Percentiles rank a stretch among this genome's conserved stretches.
Conservation (phyloP, 2,113 vertebrate genomes). For the Prunella fulvescens region DNA sequence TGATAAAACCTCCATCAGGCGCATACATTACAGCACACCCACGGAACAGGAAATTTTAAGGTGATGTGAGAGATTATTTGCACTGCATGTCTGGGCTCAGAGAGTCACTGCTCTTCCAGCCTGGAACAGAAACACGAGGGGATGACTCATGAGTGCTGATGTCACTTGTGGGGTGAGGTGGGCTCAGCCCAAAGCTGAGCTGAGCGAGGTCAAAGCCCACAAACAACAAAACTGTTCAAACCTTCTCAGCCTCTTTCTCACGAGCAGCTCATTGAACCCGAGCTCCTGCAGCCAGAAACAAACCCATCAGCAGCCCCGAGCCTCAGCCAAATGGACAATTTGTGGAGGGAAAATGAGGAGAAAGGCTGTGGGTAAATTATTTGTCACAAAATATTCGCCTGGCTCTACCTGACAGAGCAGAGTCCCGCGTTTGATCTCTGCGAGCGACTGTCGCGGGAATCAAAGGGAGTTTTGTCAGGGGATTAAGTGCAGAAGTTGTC, state of each 20-base stretch:
- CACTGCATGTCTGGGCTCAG: background rate
- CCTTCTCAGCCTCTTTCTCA: background rate
- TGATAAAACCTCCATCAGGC: background rate
- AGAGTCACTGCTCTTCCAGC: background rate
- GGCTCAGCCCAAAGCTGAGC: background rate
- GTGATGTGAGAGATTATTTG: slow-evolving; percentile 7
- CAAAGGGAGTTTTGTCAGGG: slow-evolving; percentile 69
- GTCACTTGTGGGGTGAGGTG: background rate
- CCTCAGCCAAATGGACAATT: background rate
- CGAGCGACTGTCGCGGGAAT: slow-evolving; percentile 50
- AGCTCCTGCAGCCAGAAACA: background rate
- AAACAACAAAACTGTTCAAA: background rate
- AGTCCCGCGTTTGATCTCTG: slow-evolving; percentile 57
- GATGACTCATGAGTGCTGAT: background rate
- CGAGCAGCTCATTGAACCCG: background rate
- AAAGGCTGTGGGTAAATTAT: slow-evolving; percentile 56
- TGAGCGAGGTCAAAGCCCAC: background rate
- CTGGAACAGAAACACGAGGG: background rate
- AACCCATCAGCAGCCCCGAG: background rate
- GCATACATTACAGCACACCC: background rate
- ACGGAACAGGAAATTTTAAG: background rate
- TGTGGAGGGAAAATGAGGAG: slow-evolving; percentile 23
- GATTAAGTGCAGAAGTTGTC: slow-evolving; percentile 66
- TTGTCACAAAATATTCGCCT: slow-evolving; percentile 56
- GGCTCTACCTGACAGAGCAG: slow-evolving; percentile 63